Base-by-base conservation (phyloP, 2,888 invertebrate genomes). In the Drosophila trichaetosa region DNA sequence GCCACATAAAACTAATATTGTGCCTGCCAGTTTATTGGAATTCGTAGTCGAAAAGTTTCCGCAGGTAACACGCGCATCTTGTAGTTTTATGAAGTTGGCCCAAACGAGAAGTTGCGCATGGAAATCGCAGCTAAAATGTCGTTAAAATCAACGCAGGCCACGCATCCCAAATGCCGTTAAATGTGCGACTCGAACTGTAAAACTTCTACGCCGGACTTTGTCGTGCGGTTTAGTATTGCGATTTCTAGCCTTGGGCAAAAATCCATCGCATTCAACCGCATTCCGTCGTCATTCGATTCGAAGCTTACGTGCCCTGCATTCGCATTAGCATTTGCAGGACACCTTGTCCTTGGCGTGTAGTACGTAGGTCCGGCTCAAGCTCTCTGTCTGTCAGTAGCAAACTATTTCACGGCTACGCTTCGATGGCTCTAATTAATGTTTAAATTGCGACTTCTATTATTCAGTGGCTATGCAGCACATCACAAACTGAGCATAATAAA, bases 381-480 rank as follows among this genome's bases (percentile, higher is more conserved):
- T 57, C 58, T 58, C 65, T 42, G 38, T 52, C 58, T 49, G 54
- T 54, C 61, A 52, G 69, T 72, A 68, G 31, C 52, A n/a, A 53
- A 76, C 65, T 80, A 71, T 72, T 75, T 73, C 66, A 76, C 82
- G 77, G 76, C 53, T 80, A 42, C 80, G 82, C 82, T 80, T 80
- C 79, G 76, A 87, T 90, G 84, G 80, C 78, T 89, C 85, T 91
- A 91, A 91, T 91, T 91, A 91, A 87, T 88, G 89, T 87, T 91
- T 89, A 87, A 90, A 89, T 81, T 87, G 81, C 73, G 79, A 69
- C 63, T 79, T 87, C 76, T 76, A 86, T 75, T 86, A 84, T 87
- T 74, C 84, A 81, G 53, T 57, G 61, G 57, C 61, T 56, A 40
- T 49, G 53, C 27, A 40, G 53, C 48, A 42, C 31, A 61, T 51